Conservation (phyloP, 2,888 invertebrate genomes). For the Gnatocerus cornutus region DNA sequence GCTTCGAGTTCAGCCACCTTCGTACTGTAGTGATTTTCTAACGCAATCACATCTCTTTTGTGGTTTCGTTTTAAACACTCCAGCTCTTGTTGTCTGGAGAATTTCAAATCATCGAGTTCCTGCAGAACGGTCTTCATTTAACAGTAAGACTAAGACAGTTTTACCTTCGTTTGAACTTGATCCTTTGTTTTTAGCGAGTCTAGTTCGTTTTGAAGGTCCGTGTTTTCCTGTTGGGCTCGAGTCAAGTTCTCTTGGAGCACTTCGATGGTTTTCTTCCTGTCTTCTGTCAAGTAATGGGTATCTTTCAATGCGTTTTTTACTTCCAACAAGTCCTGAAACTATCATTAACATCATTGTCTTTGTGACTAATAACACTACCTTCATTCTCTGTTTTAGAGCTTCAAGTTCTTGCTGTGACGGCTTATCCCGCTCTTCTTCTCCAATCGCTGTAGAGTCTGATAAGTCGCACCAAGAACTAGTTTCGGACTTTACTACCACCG, state of each 20-base stretch:
- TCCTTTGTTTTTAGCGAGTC: no score
- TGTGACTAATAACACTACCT: slow-evolving; percentile 13
- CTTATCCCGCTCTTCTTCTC: background rate
- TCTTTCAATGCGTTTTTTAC: slow-evolving; percentile 37
- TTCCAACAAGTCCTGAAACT: slow-evolving; percentile 37
- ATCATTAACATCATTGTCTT: no score
- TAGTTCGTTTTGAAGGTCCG: slow-evolving; percentile 10
- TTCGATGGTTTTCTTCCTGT: slow-evolving; percentile 35
- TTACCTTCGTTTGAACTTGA: slow-evolving; percentile 18
- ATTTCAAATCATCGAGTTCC: slow-evolving; percentile 30
- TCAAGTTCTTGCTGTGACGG: slow-evolving; percentile 32
- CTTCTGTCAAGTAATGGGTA: slow-evolving; percentile 39
- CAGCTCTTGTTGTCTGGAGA: slow-evolving; percentile 13
- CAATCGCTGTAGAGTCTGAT: background rate
- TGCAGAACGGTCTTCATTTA: background rate
- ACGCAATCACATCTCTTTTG: background rate
- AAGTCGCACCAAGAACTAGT: slow-evolving; percentile 38
- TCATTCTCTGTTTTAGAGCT: slow-evolving; percentile 39
- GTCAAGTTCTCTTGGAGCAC: slow-evolving; percentile 19
- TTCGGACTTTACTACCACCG: background rate
- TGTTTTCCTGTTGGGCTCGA: slow-evolving; percentile 14
- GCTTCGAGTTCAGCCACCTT: slow-evolving; percentile 9
- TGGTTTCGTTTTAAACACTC: slow-evolving; percentile 28
- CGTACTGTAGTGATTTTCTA: slow-evolving; percentile 10
- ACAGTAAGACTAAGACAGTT: background rate